A percentile compares a stretch with the other conserved stretches of the same genome.
Evolutionary conservation across 2,888 invertebrate genomes (phyloP).

Genomic region (Tenthredo scrophulariae): DNA sequence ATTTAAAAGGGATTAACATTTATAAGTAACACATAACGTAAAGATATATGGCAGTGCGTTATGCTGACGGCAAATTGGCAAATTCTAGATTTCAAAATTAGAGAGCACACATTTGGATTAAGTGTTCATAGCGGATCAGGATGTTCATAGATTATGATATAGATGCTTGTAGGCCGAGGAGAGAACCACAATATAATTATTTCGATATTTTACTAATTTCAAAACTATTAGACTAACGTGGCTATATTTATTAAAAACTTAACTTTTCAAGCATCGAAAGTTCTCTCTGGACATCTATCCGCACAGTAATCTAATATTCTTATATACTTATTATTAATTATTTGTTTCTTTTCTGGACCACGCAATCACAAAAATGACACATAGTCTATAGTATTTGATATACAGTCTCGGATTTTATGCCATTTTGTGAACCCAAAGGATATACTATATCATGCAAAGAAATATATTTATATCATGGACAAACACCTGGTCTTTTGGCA

Average conservation of each 20-base stretch:
- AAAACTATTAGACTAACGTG: not conserved
- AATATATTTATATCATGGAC: not conserved
- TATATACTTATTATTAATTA: not conserved
- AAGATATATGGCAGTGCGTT: conserved; percentile 60
- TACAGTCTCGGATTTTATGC: conserved; percentile 40
- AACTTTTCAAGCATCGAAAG: conserved; percentile 5
- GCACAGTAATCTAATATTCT: not conserved
- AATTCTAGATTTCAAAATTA: conserved; percentile 46
- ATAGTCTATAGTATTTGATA: conserved; percentile 19
- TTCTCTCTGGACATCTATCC: conserved; percentile 28
- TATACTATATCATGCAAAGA: not conserved
- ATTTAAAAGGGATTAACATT: conserved; percentile 36
- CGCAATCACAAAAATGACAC: conserved; percentile 46
- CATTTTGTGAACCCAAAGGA: conserved; percentile 36
- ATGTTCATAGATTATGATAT: not conserved
- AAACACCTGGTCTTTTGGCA: not conserved
- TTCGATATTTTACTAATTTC: not conserved
- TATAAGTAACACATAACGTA: conserved; percentile 40
- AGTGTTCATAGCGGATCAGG: not conserved
- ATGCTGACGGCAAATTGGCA: conserved; percentile 55
- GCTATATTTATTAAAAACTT: conserved; percentile 3
- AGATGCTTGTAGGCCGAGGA: conserved; percentile 11
- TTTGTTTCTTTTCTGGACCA: conserved; percentile 22
- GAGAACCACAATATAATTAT: not conserved
- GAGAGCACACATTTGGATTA: conserved; percentile 43